A percentile compares a stretch with the other conserved stretches of the same genome.
Conservation (phyloP, 2,113 vertebrate genomes). For the Seriola dumerili region DNA sequence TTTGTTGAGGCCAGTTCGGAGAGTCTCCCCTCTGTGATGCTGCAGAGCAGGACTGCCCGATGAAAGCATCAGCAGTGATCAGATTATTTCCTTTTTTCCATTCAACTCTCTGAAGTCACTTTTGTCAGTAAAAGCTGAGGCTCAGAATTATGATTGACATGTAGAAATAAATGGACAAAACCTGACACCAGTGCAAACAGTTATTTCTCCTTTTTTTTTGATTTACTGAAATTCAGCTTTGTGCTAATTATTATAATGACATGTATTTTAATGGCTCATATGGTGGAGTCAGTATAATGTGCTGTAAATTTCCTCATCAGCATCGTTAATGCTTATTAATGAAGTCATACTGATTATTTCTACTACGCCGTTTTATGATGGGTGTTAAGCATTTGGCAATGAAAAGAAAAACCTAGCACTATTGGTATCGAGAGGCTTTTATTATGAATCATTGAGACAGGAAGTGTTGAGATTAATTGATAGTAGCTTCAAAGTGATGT, state of each 20-base stretch:
- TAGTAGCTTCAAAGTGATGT: neutral
- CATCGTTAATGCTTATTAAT: too few relatives aligned
- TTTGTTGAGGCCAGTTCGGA: conserved; percentile 63
- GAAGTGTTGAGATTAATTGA: neutral
- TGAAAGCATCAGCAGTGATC: conserved; percentile 24
- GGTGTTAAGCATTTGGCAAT: too few relatives aligned
- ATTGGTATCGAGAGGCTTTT: neutral
- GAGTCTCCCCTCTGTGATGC: conserved; percentile 34
- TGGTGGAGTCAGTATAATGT: too few relatives aligned
- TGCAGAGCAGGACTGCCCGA: neutral
- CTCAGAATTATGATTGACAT: neutral
- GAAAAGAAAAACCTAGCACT: too few relatives aligned
- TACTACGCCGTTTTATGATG: too few relatives aligned
- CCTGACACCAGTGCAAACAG: neutral
- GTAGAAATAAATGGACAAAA: neutral
- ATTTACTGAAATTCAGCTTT: neutral
- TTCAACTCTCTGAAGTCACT: neutral
- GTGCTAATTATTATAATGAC: too few relatives aligned
- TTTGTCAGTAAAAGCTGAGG: conserved; percentile 9
- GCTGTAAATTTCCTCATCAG: too few relatives aligned
- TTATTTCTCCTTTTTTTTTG: neutral
- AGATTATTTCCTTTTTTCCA: neutral
- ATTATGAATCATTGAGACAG: neutral
- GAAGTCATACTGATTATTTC: too few relatives aligned
- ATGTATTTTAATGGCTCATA: neutral